Conservation (phyloP, 2,888 invertebrate genomes). For the Apodemia hepburni region DNA sequence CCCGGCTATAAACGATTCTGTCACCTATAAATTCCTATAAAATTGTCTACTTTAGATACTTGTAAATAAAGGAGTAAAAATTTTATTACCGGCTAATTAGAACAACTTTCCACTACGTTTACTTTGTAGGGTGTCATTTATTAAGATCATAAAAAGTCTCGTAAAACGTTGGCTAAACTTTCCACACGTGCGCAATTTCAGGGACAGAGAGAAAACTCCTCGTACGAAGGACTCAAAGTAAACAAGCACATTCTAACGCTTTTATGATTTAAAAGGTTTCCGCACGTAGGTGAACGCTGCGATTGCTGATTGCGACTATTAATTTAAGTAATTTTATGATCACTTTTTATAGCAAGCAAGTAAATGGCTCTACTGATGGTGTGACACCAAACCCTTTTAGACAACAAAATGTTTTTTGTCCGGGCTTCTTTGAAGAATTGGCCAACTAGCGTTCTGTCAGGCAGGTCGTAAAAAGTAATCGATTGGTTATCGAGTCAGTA, state of each 20-base stretch:
- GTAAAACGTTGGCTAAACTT: conserved; percentile 24
- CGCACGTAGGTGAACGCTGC: not conserved
- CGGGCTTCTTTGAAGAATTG: too few relatives aligned
- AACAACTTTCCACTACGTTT: conserved; percentile 2
- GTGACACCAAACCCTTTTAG: too few relatives aligned
- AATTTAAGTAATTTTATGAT: not conserved
- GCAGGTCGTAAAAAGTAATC: too few relatives aligned
- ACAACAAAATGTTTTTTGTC: too few relatives aligned
- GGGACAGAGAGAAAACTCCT: conserved; percentile 9
- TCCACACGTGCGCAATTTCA: conserved; percentile 14
- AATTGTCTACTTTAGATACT: not conserved
- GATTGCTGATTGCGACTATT: not conserved
- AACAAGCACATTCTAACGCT: conserved; percentile 18
- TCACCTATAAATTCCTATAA: not conserved
- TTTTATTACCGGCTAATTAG: conserved; percentile 4
- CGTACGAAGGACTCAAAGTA: conserved; percentile 17
- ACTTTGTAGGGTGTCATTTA: conserved; percentile 28
- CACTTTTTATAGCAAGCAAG: too few relatives aligned
- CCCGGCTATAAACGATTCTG: too few relatives aligned
- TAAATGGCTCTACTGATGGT: not conserved
- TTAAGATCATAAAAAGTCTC: conserved; percentile 28
- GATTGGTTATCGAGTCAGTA: too few relatives aligned
- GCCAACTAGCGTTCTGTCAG: too few relatives aligned
- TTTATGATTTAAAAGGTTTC: conserved; percentile 15
- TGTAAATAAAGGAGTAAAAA: conserved; percentile 7